Conservation (phyloP, 2,797 vertebrate species). For the Clarias fuscus region DNA sequence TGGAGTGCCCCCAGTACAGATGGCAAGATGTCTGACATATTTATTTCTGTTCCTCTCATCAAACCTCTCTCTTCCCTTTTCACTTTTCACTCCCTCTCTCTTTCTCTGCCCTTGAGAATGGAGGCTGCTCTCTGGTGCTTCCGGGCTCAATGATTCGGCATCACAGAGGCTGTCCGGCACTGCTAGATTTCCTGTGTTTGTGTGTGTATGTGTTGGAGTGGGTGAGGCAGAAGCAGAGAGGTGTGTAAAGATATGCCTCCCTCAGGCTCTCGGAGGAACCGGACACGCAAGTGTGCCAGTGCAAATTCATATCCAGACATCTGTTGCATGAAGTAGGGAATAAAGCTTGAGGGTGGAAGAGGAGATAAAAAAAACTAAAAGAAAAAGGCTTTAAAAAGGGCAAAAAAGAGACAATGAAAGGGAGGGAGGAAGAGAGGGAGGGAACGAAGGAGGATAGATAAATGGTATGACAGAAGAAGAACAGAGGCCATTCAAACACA, state of each 20-base stretch:
- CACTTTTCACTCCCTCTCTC: constrained; percentile 24
- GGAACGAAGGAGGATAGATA: constrained; percentile 8
- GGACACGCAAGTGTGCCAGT: constrained; percentile 38
- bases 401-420: constrained; percentile 1
- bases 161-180: constrained; percentile 34
- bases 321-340: constrained; percentile 53
- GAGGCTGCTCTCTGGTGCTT: constrained; percentile 38
- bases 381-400: not conserved
- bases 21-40: constrained; percentile 61
- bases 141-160: constrained; percentile 40
- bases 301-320: constrained; percentile 51
- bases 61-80: constrained; percentile 42
- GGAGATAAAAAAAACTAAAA: constrained; percentile 22
- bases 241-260: constrained; percentile 29
- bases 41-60: constrained; percentile 55
- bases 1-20: constrained; percentile 57
- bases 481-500: constrained; percentile 42
- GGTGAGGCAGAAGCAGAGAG: constrained; percentile 16
- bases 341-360: constrained; percentile 37
- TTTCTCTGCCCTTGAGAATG: constrained; percentile 29
- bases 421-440: not conserved
- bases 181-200: constrained; percentile 43
- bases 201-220: constrained; percentile 24
- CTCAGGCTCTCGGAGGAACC: constrained; percentile 36
- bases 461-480: constrained; percentile 37